Percentiles rank a stretch among this genome's conserved stretches.
Evolutionary conservation across 2,797 vertebrate species (phyloP).

Genomic region (Nyctibius grandis): DNA sequence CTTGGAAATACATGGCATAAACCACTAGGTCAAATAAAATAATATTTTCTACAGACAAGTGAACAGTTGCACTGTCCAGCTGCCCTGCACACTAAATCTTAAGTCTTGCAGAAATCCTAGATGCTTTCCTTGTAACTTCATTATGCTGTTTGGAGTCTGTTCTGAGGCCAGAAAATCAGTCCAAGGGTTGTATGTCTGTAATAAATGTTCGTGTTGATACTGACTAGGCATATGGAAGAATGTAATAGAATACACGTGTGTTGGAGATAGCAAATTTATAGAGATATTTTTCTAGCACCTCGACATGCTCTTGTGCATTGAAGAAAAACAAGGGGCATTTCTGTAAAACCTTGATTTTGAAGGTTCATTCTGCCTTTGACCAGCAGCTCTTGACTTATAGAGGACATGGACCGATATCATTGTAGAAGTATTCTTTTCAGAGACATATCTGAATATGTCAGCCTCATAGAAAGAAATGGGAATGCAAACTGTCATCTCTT

Average conservation of each 20-base stretch:
- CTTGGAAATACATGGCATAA: neutral
- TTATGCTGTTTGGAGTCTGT: neutral
- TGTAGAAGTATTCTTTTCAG: neutral
- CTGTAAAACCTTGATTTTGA: neutral
- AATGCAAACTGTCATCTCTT: neutral
- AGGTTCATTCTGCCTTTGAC: neutral
- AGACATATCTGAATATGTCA: neutral
- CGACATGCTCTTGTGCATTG: neutral
- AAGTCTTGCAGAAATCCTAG: neutral
- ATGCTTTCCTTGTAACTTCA: neutral
- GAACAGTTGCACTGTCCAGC: neutral
- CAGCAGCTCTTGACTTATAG: neutral
- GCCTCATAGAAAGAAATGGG: neutral
- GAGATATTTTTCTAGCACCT: neutral
- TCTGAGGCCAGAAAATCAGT: neutral
- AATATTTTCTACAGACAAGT: neutral
- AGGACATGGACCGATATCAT: neutral
- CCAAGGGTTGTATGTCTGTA: neutral
- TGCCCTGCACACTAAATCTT: neutral
- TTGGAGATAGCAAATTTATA: neutral
- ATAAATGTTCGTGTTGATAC: neutral
- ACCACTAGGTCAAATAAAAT: neutral
- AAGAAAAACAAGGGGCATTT: neutral
- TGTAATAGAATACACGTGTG: neutral
- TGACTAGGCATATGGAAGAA: neutral